Base-by-base conservation (phyloP, 2,888 invertebrate species). In the Synanthedon andrenaeformis region DNA sequence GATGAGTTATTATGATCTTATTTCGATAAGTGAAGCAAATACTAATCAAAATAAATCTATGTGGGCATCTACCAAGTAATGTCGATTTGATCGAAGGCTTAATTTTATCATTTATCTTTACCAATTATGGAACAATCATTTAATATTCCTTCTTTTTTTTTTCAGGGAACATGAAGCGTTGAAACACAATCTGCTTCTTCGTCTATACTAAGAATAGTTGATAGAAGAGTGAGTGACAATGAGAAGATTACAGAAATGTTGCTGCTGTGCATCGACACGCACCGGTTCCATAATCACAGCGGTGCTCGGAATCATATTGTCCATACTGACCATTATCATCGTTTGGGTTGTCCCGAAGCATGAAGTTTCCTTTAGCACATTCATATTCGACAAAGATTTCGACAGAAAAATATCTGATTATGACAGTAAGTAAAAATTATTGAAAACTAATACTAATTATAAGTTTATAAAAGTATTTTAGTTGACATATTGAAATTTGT, bases 211-310 rank as follows among this genome's bases (percentile, higher is more conserved):
- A 41, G 35, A 41, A 51, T 28, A 51, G 54, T 51, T 28, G 28
- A 12, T 6, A 28, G 12, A 35, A 51, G 41, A 45, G 45, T 23
- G 5, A 49, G 13, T 49, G 59, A 77, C 56, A 57, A 86, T 87
- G 87, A 79, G 74, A 63, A 76, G 92, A 48, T 74, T 95, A 51
- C 89, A 90, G 63, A 86, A 89, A 55, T 95, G 92, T 69, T 94
- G 94, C 68, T 84, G 91, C 52, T 93, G 93, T 66, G 91, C 90
- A 52, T 91, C 93, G 14, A 89, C 94, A 12, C 89, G 92, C 58
- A 90, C 91, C 5, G 95, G 95, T 4, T 92, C 94, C 1, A 82
- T 95, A 51, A 89, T 94, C 66, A 92, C 92, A 14, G 94, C 92
- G 52, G 70, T 91, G 42, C 85, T 91, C 59, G 94, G 94, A 58